Conservation (phyloP, 1,140 invertebrate species). For the Venustaconcha ellipsiformis region DNA sequence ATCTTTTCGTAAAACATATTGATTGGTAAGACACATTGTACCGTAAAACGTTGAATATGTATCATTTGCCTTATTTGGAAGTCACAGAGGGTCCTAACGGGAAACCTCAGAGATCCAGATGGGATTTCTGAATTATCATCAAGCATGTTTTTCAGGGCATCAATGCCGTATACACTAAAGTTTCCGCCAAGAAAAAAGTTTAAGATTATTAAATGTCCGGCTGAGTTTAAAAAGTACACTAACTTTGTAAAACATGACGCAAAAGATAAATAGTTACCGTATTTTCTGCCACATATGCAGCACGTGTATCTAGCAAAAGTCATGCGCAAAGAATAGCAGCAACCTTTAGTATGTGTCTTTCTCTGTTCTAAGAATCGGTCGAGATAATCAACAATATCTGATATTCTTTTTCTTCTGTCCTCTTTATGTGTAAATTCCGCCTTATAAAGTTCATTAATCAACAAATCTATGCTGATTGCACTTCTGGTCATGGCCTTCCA, state of each 20-base stretch:
- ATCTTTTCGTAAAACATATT: conserved; percentile 71
- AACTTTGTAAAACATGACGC: conserved; percentile 47
- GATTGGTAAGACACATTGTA: conserved; percentile 21
- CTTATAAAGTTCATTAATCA: too few species aligned
- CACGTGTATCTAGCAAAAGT: too few species aligned
- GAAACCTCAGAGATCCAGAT: conserved; percentile 45
- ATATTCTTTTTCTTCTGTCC: too few species aligned
- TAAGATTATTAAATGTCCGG: conserved; percentile 70
- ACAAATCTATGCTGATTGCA: too few species aligned
- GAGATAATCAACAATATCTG: too few species aligned
- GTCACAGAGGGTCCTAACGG: conserved; percentile 56
- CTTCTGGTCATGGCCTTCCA: too few species aligned
- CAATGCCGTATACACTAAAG: conserved; percentile 65
- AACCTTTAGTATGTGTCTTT: too few species aligned
- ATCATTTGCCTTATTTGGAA: conserved; percentile 42
- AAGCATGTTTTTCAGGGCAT: conserved; percentile 43
- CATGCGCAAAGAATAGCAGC: too few species aligned
- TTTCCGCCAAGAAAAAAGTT: conserved; percentile 67
- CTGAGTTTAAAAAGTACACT: conserved; percentile 68
- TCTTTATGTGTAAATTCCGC: too few species aligned
- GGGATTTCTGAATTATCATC: conserved; percentile 21
- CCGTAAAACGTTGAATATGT: conserved; percentile 6
- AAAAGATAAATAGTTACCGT: too few species aligned
- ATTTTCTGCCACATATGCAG: too few species aligned
- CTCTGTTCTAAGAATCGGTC: too few species aligned